A percentile compares a stretch with the other conserved stretches of the same genome.
These are phyloP conservation scores for Chionodraco myersi DNA, from an alignment of 2,113 vertebrate genomes.

Conservation along the genomic window DNA sequence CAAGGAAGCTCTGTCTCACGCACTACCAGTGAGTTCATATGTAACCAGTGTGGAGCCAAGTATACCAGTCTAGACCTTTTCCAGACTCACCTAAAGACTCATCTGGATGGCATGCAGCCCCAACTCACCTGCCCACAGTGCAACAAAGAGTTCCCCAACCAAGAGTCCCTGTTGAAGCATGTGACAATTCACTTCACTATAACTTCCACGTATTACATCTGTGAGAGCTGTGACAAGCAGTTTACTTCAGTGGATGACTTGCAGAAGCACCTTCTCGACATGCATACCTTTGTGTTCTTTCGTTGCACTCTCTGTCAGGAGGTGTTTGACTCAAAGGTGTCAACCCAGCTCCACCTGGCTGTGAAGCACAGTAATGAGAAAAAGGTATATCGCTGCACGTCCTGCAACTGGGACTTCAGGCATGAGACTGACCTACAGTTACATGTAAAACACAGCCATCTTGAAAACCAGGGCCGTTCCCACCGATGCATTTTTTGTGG, in stretches of 20 bases:
- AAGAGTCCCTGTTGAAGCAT: conserved; percentile 96
- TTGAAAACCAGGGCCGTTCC: conserved; percentile 94
- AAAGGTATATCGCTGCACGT: conserved; percentile 96
- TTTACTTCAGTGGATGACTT: conserved; percentile 98
- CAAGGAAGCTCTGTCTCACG: conserved; percentile 89
- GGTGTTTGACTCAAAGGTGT: conserved; percentile 98
- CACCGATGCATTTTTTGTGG: conserved; percentile 98
- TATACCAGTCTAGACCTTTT: conserved; percentile 95
- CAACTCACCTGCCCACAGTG: conserved; percentile 97
- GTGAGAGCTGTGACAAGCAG: conserved; percentile 99
- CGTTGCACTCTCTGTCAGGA: conserved; percentile 98
- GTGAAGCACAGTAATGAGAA: conserved; percentile 99
- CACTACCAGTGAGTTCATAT: conserved; percentile 92
- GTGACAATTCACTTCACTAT: conserved; percentile 98
- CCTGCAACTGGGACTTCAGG: conserved; percentile 99
- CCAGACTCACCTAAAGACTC: conserved; percentile 97
- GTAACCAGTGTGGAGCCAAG: conserved; percentile 96
- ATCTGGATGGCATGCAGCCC: conserved; percentile 93
- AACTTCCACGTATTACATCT: conserved; percentile 98
- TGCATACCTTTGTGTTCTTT: conserved; percentile 99
- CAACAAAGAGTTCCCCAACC: conserved; percentile 98
- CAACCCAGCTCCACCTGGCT: conserved; percentile 96
- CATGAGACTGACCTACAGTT: conserved; percentile 95
- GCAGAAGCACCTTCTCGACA: conserved; percentile 97
- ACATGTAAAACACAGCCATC: conserved; percentile 96